Base-by-base conservation (phyloP, 2,888 invertebrate genomes). In the Acronicta aceris region DNA sequence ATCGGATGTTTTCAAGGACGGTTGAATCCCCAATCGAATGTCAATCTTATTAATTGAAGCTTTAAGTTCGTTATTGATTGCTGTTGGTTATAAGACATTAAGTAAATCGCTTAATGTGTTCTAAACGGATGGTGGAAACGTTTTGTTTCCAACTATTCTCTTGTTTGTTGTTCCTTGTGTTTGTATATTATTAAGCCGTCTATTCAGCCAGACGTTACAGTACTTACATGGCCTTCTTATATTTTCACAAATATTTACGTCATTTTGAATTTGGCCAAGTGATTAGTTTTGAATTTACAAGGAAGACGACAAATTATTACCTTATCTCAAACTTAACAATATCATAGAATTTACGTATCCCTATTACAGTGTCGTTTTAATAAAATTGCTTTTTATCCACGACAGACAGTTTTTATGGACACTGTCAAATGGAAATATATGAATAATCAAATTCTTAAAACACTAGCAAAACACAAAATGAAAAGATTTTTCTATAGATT, bases 31-130 rank as follows among this genome's bases (percentile, higher is more conserved):
- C 79, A 81, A 88, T 86, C 74, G 83, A 90, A 85, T 85, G 73
- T 84, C 85, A 82, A 88, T 89, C 89, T 89, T 93, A 89, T 89
- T 76, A 71, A 82, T 83, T 77, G 72, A 78, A 52, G 15, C 38
- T 58, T 75, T 76, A 60, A 78, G 90, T 82, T 67, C 71, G 72
- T 59, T 73, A 73, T 88, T 57, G 77, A 71, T 64, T 71, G 76
- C 60, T 59, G 56, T 52, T 47, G 49, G 69, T 67, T 65, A 68
- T 59, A 65, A 81, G 83, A 85, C 88, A 89, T 93, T 92, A 92
- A 86, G 88, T 88, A 89, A 92, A 92, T 93, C 90, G 90, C 86
- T 89, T 90, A 92, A 93, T 92, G 92, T 88, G 86, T 86, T 88
- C 83, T 83, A 84, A 90, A 87, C 88, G 87, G 88, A 85, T 84